These are phyloP conservation scores for Platypus cylindrus DNA, from an alignment of 2,888 invertebrate species.

Conservation along the genomic window DNA sequence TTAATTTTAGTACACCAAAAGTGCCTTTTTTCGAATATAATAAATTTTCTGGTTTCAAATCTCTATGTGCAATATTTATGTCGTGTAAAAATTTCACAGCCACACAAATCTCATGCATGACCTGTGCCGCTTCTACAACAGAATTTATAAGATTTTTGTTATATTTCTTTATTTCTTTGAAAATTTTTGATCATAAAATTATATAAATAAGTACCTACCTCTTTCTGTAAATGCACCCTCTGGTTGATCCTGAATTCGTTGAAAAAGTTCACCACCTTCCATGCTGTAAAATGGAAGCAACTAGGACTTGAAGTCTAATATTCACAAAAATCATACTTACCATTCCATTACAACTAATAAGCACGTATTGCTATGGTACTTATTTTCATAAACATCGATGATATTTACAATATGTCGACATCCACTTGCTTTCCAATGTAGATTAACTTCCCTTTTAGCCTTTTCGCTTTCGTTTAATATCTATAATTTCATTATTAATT, in stretches of 20 bases:
- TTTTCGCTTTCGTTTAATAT: slow-evolving; percentile 85
- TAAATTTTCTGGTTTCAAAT: slow-evolving; percentile 95
- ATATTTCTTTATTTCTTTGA: background rate
- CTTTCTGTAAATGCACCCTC: slow-evolving; percentile 95
- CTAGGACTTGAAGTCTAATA: background rate
- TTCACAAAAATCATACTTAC: slow-evolving; percentile 36
- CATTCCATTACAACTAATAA: slow-evolving; percentile 99
- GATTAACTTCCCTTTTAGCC: slow-evolving; percentile 86
- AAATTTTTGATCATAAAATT: slow-evolving; percentile 1
- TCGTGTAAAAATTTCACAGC: slow-evolving; percentile 90
- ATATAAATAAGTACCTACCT: slow-evolving; percentile 34
- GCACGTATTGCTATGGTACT: slow-evolving; percentile 83
- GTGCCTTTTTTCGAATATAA: slow-evolving; percentile 68
- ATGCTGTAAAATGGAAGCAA: slow-evolving; percentile 47
- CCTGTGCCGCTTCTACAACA: slow-evolving; percentile 71
- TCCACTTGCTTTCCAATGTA: slow-evolving; percentile 87
- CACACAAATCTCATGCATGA: slow-evolving; percentile 92
- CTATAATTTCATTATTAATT: slow-evolving; percentile 33
- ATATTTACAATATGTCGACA: slow-evolving; percentile 88
- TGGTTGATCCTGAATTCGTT: slow-evolving; percentile 87
- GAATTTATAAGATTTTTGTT: background rate
- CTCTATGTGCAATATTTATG: slow-evolving; percentile 90
- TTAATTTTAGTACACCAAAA: slow-evolving; percentile 81
- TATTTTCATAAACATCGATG: slow-evolving; percentile 91
- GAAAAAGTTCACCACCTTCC: slow-evolving; percentile 97